Evolutionary conservation across 1,140 invertebrate species (phyloP).

Genomic region (Sarcophaga peregrina): DNA sequence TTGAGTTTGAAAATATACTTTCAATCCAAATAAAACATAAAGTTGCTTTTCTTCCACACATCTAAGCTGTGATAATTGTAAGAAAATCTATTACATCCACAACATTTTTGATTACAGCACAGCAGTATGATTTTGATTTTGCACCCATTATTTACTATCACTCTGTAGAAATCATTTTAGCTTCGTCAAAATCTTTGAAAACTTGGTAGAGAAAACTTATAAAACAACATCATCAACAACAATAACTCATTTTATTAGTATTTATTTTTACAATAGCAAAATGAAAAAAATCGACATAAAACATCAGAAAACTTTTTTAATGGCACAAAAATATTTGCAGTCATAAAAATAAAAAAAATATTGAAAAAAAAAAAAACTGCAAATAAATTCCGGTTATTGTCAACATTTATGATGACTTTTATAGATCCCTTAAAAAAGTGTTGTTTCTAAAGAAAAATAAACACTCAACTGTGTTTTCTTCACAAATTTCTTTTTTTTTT

Average conservation of each 20-base stretch:
- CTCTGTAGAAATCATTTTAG: neutral
- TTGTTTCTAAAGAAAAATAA: conserved; percentile 5
- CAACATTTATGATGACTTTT: conserved; percentile 41
- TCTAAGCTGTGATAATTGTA: too few relatives aligned
- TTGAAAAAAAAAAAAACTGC: neutral
- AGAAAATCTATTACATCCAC: too few relatives aligned
- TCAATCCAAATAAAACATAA: neutral
- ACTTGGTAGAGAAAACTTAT: neutral
- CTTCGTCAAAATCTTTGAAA: neutral
- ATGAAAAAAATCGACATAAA: conserved; percentile 16
- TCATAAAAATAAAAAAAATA: neutral
- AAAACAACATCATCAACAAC: conserved; percentile 21
- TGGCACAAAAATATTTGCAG: neutral
- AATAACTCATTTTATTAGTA: neutral
- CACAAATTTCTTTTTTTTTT: neutral
- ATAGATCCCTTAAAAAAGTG: conserved; percentile 40
- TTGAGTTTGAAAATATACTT: neutral
- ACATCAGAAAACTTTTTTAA: conserved; percentile 27
- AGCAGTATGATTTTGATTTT: neutral
- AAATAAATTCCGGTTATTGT: conserved; percentile 38
- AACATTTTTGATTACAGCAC: too few relatives aligned
- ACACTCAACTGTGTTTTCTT: neutral
- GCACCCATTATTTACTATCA: neutral
- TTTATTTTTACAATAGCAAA: neutral
- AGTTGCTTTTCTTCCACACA: too few relatives aligned